Base-by-base conservation (phyloP, 2,797 vertebrate species). In the Enteromius paludinosus region DNA sequence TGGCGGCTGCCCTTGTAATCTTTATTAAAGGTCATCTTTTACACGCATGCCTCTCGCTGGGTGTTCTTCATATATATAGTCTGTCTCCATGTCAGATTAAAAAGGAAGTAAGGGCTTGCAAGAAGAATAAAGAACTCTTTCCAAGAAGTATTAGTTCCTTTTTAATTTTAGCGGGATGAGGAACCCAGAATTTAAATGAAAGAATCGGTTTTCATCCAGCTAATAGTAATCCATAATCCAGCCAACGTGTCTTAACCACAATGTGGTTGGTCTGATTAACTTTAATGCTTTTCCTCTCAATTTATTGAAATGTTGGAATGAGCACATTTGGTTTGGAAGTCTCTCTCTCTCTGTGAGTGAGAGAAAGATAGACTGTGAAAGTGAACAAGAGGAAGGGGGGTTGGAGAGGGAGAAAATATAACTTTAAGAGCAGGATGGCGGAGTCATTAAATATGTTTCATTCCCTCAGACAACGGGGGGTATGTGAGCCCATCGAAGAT, bases 201-300 rank as follows among this genome's bases (percentile, higher is more conserved):
- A 93, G 93, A 95, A 95, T 94, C 92, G 91, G 92, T 95, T 95
- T 94, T 93, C 93, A 94, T 95, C 93, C 95, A 94, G 94, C 94
- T 95, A 95, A 95, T 95, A 93, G 94, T 95, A 95, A 95, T 95
- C 94, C 94, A 94, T 95, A 95, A 95, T 95, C 94, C 95, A 93
- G 92, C 89, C 93, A 93, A 94, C 92, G 93, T 94, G 93, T 94
- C 92, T 93, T 92, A 94, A 93, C 93, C 93, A 95, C 94, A 95
- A 95, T 95, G 94, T 95, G 95, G 93, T 93, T 89, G 93, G 93
- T 93, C 93, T 95, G 94, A 95, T 95, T 95, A 95, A 95, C 94
- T 93, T 94, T 95, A 95, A 95, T 95, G 93, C 94, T 91, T 94
- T 93, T 92, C 90, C 92, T 92, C 93, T 94, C 94, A 94, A 94